Percentiles rank a stretch among this genome's conserved stretches.
phyloP scores from a whole-genome alignment of 1,140 invertebrate species.

The Atta texana region DNA sequence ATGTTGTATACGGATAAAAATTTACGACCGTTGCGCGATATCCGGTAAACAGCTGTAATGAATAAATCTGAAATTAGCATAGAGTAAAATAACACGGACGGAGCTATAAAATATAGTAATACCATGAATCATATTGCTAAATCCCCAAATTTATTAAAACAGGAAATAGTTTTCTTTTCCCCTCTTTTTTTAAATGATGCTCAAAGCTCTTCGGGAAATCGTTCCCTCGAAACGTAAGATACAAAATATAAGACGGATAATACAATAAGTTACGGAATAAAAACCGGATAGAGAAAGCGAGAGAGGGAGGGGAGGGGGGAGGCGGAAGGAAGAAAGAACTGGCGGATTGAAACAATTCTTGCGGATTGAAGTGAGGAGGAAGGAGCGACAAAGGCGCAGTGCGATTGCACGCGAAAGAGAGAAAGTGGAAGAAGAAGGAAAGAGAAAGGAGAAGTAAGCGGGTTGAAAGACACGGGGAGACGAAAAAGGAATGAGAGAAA shows the following conservation, averaged over 20 bases:
- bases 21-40: slow-evolving; percentile 19
- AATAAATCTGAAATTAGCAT: slow-evolving; percentile 39
- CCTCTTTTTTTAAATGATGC: neutral
- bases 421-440: neutral
- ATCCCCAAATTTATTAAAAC: slow-evolving; percentile 24
- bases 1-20: slow-evolving; percentile 20
- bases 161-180: neutral
- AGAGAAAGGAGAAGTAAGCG: slow-evolving; percentile 18
- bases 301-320: neutral
- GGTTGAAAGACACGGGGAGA: slow-evolving; percentile 13
- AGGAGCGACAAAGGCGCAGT: slow-evolving; percentile 2
- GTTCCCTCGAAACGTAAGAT: neutral
- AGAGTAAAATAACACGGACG: neutral
- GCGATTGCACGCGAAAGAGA: slow-evolving; percentile 24
- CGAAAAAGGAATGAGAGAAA: slow-evolving; percentile 37
- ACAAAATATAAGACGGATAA: slow-evolving; percentile 13
- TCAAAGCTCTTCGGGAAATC: neutral
- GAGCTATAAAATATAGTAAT: neutral
- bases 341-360: slow-evolving; percentile 34
- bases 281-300: slow-evolving; percentile 24
- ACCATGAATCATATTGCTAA: neutral
- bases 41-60: slow-evolving; percentile 17
- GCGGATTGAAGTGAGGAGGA: slow-evolving; percentile 24
- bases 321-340: neutral
- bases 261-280: slow-evolving; percentile 47